phyloP scores from a whole-genome alignment of 2,797 vertebrate genomes.

The Poecilia picta region DNA sequence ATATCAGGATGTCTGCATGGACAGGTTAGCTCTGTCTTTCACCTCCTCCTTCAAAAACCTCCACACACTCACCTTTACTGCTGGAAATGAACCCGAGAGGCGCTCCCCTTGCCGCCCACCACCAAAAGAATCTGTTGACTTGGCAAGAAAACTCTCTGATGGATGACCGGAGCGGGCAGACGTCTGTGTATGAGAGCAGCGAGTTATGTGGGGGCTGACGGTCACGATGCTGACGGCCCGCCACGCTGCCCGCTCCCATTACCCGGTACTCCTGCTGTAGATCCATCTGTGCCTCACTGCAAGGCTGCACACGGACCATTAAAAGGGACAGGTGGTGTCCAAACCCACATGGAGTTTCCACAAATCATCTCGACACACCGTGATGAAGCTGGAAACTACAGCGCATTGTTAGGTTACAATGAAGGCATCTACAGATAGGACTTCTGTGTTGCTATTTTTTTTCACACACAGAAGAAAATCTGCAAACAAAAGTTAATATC shows the following conservation, averaged over 20 bases:
- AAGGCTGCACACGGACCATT: background rate
- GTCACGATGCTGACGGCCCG: constrained; percentile 39
- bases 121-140: constrained; percentile 69
- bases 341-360: background rate
- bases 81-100: constrained; percentile 59
- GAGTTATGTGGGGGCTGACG: constrained; percentile 64
- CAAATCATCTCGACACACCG: background rate
- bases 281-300: constrained; percentile 43
- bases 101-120: constrained; percentile 45
- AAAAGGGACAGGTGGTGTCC: constrained; percentile 25
- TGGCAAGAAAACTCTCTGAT: constrained; percentile 64
- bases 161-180: constrained; percentile 57
- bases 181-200: constrained; percentile 58
- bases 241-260: constrained; percentile 28
- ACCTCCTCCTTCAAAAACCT: constrained; percentile 41
- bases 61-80: constrained; percentile 20
- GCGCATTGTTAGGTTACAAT: background rate
- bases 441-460: background rate
- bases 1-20: background rate
- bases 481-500: background rate
- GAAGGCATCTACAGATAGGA: background rate
- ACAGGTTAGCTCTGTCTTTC: constrained; percentile 46
- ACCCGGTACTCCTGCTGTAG: constrained; percentile 50
- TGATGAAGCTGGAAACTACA: background rate
- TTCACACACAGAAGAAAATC: background rate